Evolutionary conservation across 2,797 vertebrate genomes (phyloP).

Genomic region (Acridotheres tristis): DNA sequence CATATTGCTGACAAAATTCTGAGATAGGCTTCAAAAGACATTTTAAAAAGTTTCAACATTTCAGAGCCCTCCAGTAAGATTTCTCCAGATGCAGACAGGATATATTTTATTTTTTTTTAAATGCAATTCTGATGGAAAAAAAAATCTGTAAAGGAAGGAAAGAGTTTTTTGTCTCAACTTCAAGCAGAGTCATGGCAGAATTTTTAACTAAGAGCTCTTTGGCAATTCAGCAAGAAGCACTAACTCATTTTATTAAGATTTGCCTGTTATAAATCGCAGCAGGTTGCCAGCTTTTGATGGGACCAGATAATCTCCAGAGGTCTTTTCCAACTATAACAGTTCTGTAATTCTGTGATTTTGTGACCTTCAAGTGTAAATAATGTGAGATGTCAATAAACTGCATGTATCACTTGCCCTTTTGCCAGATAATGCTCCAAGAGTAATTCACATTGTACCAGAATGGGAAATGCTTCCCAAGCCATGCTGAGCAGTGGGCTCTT

Average conservation of each 20-base stretch:
- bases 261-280: neutral
- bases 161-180: neutral
- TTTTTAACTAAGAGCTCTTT: neutral
- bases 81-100: neutral
- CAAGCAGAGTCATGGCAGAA: neutral
- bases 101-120: neutral
- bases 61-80: neutral
- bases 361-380: neutral
- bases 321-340: neutral
- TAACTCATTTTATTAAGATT: neutral
- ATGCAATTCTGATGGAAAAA: neutral
- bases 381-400: neutral
- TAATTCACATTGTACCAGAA: neutral
- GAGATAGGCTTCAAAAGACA: neutral
- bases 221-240: neutral
- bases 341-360: neutral
- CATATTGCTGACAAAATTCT: neutral
- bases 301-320: neutral
- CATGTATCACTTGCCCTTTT: neutral
- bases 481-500: neutral
- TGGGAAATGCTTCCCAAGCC: neutral
- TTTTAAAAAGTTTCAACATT: neutral
- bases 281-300: neutral
- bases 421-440: neutral
- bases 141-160: neutral